Conservation (phyloP, 2,888 invertebrate species). For the Leptothorax acervorum region DNA sequence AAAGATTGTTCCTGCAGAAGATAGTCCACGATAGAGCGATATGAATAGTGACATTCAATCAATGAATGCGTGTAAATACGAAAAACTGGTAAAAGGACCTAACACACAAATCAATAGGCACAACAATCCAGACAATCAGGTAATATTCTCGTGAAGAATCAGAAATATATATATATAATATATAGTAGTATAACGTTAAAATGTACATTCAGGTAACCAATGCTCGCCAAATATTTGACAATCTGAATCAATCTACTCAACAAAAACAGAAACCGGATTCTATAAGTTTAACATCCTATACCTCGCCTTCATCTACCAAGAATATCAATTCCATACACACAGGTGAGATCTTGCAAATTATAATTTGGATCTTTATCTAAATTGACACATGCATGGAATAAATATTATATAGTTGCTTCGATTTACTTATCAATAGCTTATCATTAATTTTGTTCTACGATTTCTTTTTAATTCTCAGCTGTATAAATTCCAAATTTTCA, state of each 20-base stretch:
- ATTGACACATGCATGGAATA: not conserved
- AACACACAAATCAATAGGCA: slow-evolving; percentile 63
- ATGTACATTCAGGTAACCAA: slow-evolving; percentile 71
- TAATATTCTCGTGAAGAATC: slow-evolving; percentile 18
- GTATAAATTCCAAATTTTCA: slow-evolving; percentile 18
- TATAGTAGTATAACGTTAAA: not conserved
- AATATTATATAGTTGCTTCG: not conserved
- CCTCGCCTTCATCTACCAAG: not conserved
- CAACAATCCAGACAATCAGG: slow-evolving; percentile 58
- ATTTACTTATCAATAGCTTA: not conserved
- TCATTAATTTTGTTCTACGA: not conserved
- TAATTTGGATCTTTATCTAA: slow-evolving; percentile 2
- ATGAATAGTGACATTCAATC: slow-evolving; percentile 62
- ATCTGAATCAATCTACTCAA: slow-evolving; percentile 69
- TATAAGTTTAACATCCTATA: slow-evolving; percentile 1
- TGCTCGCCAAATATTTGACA: slow-evolving; percentile 64
- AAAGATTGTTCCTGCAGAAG: not conserved
- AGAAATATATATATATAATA: not conserved
- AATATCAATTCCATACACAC: not conserved
- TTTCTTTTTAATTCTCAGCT: not conserved
- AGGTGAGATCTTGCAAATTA: not conserved
- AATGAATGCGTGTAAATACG: slow-evolving; percentile 58
- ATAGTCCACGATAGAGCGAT: slow-evolving; percentile 43
- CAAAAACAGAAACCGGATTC: slow-evolving; percentile 57
- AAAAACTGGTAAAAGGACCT: slow-evolving; percentile 65